Evolutionary conservation across 1,140 invertebrate genomes (phyloP).

Genomic region (Penaeus japonicus): DNA sequence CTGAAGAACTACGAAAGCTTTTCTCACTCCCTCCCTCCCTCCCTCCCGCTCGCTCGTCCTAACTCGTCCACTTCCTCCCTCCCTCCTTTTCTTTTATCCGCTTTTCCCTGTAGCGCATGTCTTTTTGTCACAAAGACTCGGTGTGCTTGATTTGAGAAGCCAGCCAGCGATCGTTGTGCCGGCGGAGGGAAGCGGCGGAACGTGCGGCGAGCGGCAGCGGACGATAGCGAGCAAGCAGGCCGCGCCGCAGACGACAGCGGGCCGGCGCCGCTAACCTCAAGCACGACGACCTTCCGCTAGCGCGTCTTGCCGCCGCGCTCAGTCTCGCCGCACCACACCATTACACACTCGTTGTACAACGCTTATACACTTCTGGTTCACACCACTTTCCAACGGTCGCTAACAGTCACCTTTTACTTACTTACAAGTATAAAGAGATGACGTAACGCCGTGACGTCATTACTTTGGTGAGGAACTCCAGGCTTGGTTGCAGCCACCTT

Average conservation of each 20-base stretch:
- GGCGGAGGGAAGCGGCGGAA: not conserved
- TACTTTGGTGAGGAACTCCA: too few relatives aligned
- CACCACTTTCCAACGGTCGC: too few relatives aligned
- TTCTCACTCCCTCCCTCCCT: not conserved
- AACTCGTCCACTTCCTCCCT: not conserved
- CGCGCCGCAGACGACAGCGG: conserved; percentile 11
- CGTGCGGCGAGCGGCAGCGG: not conserved
- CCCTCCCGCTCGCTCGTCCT: not conserved
- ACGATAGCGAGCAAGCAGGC: not conserved
- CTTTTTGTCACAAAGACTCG: too few relatives aligned
- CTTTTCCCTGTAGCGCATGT: too few relatives aligned
- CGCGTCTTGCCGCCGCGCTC: not conserved
- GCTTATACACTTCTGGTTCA: too few relatives aligned
- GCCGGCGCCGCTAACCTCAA: not conserved
- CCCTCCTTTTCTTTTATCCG: too few relatives aligned
- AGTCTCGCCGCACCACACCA: too few relatives aligned
- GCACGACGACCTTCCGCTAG: conserved; percentile 7
- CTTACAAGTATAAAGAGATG: too few relatives aligned
- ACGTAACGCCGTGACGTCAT: too few relatives aligned
- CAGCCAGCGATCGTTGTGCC: not conserved
- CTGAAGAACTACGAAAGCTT: not conserved
- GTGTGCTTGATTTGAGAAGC: not conserved
- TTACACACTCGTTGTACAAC: too few relatives aligned
- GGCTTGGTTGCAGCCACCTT: too few relatives aligned
- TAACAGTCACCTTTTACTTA: too few relatives aligned